Evolutionary conservation across 2,888 invertebrate genomes (phyloP), one percentile per base, ranked within the genome.

Genomic region (Drosophila birchii): DNA sequence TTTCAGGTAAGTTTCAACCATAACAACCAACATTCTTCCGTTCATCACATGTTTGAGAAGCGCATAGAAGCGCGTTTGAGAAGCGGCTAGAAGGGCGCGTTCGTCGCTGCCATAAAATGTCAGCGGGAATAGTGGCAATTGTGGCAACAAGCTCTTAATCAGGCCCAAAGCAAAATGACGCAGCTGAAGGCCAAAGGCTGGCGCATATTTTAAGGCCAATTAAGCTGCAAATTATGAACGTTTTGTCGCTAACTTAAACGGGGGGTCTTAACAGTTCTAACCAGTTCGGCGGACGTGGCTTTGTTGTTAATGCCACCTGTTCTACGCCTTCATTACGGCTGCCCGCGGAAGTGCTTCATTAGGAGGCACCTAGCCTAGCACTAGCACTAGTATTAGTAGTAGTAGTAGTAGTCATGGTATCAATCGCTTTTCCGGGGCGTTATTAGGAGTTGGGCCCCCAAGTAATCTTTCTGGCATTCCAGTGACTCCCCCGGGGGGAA

Each of bases 191-290:
- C 38, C 55, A 16, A 61, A 64, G 49, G 62, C 23, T 76, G 60
- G 83, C 68, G 76, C 79, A 79, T 81, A 81, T 79, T 79, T 75
- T 78, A 68, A 66, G 60, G 76, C 80, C 80, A 81, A 87, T 78
- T 86, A 86, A 84, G 87, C 78, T 71, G 58, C 83, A 86, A 83
- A 84, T 83, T 79, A 83, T 80, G 69, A 72, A 61, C 80, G 70
- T 44, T 63, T 72, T 84, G 84, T 79, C 85, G 81, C 69, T 62
- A 55, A 47, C 68, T 75, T 66, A 45, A 5, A 29, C n/a, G 47
- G 45, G 43, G 43, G 54, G 71, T 47, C 74, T 73, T 73, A 64
- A 72, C 51, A 41, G 49, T 67, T 49, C n/a, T 23, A 18, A 26
- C 61, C 61, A 57, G 47, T 32, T 38, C 29, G 51, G 49, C 29